Conservation (phyloP, 1,140 invertebrate genomes). For the Papilio polyxenes region DNA sequence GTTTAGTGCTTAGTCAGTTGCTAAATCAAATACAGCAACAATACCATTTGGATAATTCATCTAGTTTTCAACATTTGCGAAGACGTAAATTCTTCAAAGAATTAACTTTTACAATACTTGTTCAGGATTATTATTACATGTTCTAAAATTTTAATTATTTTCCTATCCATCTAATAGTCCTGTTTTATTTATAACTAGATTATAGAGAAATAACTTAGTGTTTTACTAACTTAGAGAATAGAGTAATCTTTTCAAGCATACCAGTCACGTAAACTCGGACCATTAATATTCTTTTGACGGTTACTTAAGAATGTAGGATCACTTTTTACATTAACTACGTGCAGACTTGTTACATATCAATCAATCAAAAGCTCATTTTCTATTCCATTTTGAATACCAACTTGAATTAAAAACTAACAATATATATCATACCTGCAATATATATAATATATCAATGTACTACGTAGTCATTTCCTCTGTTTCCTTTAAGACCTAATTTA, state of each 20-base stretch:
- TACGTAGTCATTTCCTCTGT: too few relatives aligned
- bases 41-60: neutral
- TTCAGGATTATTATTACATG: neutral
- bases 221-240: too few relatives aligned
- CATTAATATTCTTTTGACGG: conserved; percentile 12
- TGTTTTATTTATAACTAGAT: neutral
- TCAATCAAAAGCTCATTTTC: neutral
- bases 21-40: neutral
- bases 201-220: neutral
- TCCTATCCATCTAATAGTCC: neutral
- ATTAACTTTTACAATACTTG: neutral
- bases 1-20: neutral
- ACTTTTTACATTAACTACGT: conserved; percentile 6
- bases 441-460: too few relatives aligned
- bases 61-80: neutral
- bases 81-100: too few relatives aligned
- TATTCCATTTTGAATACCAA: neutral
- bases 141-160: neutral
- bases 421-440: too few relatives aligned
- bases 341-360: neutral
- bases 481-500: too few relatives aligned
- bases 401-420: neutral
- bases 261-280: neutral
- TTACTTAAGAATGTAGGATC: neutral
- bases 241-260: neutral